phyloP scores from a whole-genome alignment of 2,888 invertebrate species.

The Xanthostigma xanthostigma region DNA sequence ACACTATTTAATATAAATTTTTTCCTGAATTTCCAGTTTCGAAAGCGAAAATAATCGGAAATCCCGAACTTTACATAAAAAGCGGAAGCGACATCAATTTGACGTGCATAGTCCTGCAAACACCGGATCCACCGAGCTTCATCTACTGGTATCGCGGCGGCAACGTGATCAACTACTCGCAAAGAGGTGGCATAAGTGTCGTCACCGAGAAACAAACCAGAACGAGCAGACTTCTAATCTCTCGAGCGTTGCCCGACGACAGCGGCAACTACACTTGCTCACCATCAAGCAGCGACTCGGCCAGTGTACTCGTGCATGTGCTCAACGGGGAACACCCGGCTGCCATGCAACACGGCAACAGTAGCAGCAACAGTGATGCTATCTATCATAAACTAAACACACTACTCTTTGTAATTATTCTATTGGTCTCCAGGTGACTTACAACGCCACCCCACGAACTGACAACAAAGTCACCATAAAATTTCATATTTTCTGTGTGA shows the following conservation, averaged over 20 bases:
- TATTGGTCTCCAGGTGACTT: not conserved
- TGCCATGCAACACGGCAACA: constrained; percentile 30
- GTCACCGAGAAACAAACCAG: constrained; percentile 74
- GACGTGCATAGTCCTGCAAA: constrained; percentile 73
- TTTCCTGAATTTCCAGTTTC: constrained; percentile 47
- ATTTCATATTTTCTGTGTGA: too few relatives aligned
- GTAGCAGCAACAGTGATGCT: constrained; percentile 15
- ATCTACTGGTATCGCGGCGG: constrained; percentile 72
- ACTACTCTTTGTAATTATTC: not conserved
- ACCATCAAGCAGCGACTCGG: constrained; percentile 41
- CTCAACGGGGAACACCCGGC: constrained; percentile 34
- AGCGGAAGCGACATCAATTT: constrained; percentile 85
- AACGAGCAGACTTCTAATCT: constrained; percentile 70
- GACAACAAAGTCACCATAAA: too few relatives aligned
- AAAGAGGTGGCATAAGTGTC: constrained; percentile 71
- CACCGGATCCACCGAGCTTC: constrained; percentile 68
- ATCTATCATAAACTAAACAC: not conserved
- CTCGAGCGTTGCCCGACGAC: constrained; percentile 66
- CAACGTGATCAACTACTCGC: constrained; percentile 71
- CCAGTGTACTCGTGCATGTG: constrained; percentile 40
- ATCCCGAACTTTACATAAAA: constrained; percentile 73
- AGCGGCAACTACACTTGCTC: constrained; percentile 84
- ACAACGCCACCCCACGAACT: not conserved
- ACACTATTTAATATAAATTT: too few relatives aligned
- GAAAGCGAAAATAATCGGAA: constrained; percentile 75